Evolutionary conservation across 92 coral and sea anemone species (phyloP), one percentile per base, ranked within the genome.

Genomic region (Siderastrea siderea): DNA sequence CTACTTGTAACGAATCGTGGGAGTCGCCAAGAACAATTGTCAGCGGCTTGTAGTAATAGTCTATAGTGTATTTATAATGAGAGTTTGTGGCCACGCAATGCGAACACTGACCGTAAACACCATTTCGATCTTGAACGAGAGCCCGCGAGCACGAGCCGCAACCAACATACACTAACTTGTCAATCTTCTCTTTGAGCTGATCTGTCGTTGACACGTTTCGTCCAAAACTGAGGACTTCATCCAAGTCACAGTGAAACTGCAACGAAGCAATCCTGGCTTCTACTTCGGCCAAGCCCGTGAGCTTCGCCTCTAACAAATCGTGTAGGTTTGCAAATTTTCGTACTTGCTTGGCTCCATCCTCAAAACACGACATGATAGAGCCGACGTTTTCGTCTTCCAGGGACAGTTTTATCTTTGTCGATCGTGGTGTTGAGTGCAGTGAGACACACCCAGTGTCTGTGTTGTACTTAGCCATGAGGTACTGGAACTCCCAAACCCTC

Each of bases 391-490:
- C 71, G 80, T 92, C 86, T 46, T 89, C 82, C n/a, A 65, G 47
- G 13, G 81, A 44, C 14, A 93, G 89, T 71, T 86, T 93, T 71
- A 74, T 77, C 75, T 89, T 95, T 47, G 97, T 95, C 7, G 99
- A 95, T 67, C 88, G 93, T 6, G 98, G 96, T 19, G 97, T 93
- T 3, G 98, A 92, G 86, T 94, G 97, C 13, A 97, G 91, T 0
- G 72, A 62, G 11, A 86, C 48, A 4, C 84, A 67, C 3, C 95
- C 94, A 74, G 86, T 68, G 2, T 73, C 78, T 9, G 75, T 43
- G 90, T 79, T 83, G 84, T 78, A 82, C 84, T 95, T 93, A 12
- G 89, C 99, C 46, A 93, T 80, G 17, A 97, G 92, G 83, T 79
- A 97, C 79, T 80, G 82, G 58, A 97, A 89, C 75, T 94, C 95